Evolutionary conservation across 2,888 invertebrate species (phyloP).

Genomic region (Zygothrica quintamaculata): DNA sequence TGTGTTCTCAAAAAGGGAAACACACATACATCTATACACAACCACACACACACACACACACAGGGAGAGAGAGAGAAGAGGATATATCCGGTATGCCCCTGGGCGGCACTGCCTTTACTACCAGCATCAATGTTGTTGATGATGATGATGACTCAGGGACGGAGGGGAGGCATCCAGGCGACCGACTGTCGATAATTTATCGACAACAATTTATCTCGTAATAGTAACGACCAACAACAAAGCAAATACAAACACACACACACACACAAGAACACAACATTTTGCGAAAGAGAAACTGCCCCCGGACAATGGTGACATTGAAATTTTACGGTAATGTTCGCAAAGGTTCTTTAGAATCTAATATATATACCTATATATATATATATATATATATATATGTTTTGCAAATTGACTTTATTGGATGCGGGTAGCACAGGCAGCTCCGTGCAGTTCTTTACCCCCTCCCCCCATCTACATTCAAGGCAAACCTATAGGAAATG

Average conservation of each 20-base stretch:
- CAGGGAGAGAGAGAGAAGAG: too few species aligned
- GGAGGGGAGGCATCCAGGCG: conserved; percentile 17
- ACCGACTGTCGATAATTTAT: conserved; percentile 81
- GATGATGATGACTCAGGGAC: not conserved
- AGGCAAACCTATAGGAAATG: conserved; percentile 12
- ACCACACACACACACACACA: conserved; percentile 18
- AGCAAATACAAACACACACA: conserved; percentile 26
- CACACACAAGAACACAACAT: conserved; percentile 18
- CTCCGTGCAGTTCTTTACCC: not conserved
- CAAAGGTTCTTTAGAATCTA: conserved; percentile 41
- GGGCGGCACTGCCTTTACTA: conserved; percentile 20
- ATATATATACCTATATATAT: conserved; percentile 13
- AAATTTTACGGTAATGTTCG: conserved; percentile 75
- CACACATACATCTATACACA: conserved; percentile 41
- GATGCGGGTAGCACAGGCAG: conserved; percentile 6
- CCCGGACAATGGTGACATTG: conserved; percentile 74
- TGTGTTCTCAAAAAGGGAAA: conserved; percentile 34
- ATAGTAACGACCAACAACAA: conserved; percentile 59
- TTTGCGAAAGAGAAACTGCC: conserved; percentile 50
- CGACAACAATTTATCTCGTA: conserved; percentile 82
- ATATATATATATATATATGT: conserved; percentile 16
- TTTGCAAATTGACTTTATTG: conserved; percentile 26
- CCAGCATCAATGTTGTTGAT: conserved; percentile 19
- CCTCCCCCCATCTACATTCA: not conserved
- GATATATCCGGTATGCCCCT: conserved; percentile 57